Percentiles rank a stretch among this genome's conserved stretches.
These are phyloP conservation scores for Psilopogon haemacephalus DNA, from an alignment of 2,113 vertebrate genomes.

Conservation along the genomic window DNA sequence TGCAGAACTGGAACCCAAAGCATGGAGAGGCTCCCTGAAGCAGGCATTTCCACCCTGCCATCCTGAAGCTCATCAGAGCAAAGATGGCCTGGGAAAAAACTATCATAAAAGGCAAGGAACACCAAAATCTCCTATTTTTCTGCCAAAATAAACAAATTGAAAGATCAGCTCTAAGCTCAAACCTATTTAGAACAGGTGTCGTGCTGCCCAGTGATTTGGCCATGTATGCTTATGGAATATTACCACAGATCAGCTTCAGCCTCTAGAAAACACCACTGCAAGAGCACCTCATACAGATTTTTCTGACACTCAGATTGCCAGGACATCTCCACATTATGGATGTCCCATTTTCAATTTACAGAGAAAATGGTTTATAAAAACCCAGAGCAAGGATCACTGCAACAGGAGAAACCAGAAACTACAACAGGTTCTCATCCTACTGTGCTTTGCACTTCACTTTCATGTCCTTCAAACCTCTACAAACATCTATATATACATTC, in stretches of 20 bases:
- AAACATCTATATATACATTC: not conserved
- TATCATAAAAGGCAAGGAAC: not conserved
- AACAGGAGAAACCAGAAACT: not conserved
- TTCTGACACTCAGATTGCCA: not conserved
- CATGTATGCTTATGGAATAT: not conserved
- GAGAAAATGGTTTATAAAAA: not conserved
- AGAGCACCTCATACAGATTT: not conserved
- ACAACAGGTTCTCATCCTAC: not conserved
- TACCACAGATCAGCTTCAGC: not conserved
- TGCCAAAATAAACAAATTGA: not conserved
- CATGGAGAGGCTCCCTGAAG: not conserved
- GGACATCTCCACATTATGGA: not conserved
- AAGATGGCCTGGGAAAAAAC: not conserved
- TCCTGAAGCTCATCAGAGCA: not conserved
- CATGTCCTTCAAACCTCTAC: not conserved
- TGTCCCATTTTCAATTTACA: not conserved
- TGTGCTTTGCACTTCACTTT: not conserved
- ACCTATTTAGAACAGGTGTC: not conserved
- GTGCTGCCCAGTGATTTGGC: not conserved
- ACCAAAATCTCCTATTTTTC: not conserved
- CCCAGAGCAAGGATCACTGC: not conserved
- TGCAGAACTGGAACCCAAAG: not conserved
- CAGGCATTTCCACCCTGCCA: not conserved
- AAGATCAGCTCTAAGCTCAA: not conserved
- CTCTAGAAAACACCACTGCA: conserved; percentile 8